Percentiles rank a stretch among this genome's conserved stretches.
Evolutionary conservation across 2,113 vertebrate genomes (phyloP).

Genomic region (Microcebus murinus): DNA sequence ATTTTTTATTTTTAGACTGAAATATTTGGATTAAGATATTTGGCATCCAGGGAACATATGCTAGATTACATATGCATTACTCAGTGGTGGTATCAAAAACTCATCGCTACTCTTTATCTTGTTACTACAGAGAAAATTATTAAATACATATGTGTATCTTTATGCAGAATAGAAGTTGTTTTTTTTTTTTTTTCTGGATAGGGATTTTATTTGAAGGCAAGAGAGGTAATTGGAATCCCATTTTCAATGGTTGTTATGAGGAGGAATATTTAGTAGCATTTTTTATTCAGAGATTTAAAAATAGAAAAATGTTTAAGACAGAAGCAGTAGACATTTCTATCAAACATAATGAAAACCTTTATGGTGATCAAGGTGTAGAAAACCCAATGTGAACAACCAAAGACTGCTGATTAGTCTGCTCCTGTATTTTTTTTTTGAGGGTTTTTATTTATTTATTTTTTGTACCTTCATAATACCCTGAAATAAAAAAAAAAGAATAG

Average conservation of each 20-base stretch:
- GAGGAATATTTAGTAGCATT: conserved; percentile 12
- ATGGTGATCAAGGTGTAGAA: background rate
- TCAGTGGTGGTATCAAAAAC: background rate
- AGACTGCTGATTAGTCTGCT: background rate
- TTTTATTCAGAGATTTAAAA: conserved; percentile 1
- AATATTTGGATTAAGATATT: background rate
- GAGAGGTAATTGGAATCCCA: background rate
- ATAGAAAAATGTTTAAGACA: background rate
- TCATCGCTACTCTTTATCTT: background rate
- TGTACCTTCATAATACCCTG: too few species aligned
- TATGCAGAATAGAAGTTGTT: background rate
- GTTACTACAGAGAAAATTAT: background rate
- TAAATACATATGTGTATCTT: background rate
- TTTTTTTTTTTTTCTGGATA: background rate
- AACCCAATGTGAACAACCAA: background rate
- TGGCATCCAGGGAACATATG: background rate
- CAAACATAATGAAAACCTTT: background rate
- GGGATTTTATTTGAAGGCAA: conserved; percentile 8
- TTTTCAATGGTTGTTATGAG: background rate
- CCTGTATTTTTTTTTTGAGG: background rate
- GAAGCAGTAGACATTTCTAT: background rate
- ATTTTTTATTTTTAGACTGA: background rate
- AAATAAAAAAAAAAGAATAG: too few species aligned
- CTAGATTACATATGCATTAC: background rate
- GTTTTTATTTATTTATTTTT: too few species aligned